Evolutionary conservation across 30 jellyfish, hydroid and myxozoan species (phyloP), one percentile per base, ranked within the genome.

Genomic region (Cassiopea xamachana): DNA sequence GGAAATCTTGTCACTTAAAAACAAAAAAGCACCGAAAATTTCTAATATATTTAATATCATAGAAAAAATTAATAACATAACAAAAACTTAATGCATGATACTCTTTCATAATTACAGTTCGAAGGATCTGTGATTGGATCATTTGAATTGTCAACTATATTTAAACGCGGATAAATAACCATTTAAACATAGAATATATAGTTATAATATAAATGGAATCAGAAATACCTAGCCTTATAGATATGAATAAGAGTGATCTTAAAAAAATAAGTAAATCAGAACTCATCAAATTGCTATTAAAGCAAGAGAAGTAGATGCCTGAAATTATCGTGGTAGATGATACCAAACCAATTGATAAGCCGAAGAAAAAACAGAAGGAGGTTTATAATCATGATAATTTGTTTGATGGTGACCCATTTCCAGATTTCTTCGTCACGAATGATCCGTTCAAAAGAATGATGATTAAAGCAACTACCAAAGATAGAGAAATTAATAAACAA

Each of bases 51-150:
- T n/a, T n/a, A n/a, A n/a, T n/a, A 51, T 51, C 4, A 51, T 2
- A 9, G 64, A 51, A 51, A 51, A 51, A 51, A 51, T 51, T 9
- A 51, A 83, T 75, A 19, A n/a, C 13, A 75, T 75, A n/a, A n/a
- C n/a, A n/a, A n/a, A n/a, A n/a, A n/a, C n/a, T n/a, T n/a, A n/a
- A n/a, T n/a, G n/a, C n/a, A n/a, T n/a, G n/a, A n/a, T n/a, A n/a
- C n/a, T n/a, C n/a, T n/a, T n/a, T n/a, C n/a, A n/a, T n/a, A n/a
- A n/a, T n/a, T n/a, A n/a, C 77, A 79, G 87, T 47, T 79, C 77
- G 19, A 79, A 79, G 87, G 87, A 79, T 79, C 87, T 48, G 48
- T 79, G 80, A 79, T 79, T 79, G 87, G 87, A 79, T 79, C 87
- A 79, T 47, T 79, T 79, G 87, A 79, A 76, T 76, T 76, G 44